phyloP scores from a whole-genome alignment of 2,888 invertebrate genomes.

The Aspidiotus destructor region DNA sequence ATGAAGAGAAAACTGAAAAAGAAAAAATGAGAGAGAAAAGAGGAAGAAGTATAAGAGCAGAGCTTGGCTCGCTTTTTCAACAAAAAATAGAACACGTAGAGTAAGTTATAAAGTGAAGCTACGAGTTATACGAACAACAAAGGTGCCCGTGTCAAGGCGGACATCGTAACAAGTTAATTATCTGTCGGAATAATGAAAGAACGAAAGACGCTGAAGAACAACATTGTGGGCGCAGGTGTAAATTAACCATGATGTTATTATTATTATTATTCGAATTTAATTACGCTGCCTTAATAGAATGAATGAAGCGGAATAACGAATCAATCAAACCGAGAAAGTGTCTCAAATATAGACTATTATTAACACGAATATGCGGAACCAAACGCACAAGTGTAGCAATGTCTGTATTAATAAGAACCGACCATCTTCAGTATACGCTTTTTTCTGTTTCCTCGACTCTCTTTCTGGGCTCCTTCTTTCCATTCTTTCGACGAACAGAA shows the following conservation, averaged over 20 bases:
- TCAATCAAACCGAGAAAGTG: slow-evolving; percentile 32
- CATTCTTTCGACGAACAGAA: too few relatives aligned
- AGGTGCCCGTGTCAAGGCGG: slow-evolving; percentile 30
- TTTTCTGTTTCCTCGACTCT: slow-evolving; percentile 4
- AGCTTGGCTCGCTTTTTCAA: neutral
- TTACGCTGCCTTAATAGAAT: slow-evolving; percentile 32
- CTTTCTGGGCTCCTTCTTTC: neutral
- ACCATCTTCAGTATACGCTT: neutral
- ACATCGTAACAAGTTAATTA: slow-evolving; percentile 31
- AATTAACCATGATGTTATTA: slow-evolving; percentile 30
- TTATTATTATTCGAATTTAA: slow-evolving; percentile 32
- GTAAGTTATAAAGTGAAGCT: neutral
- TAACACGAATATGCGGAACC: slow-evolving; percentile 13
- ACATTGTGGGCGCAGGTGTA: slow-evolving; percentile 32
- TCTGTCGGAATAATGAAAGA: slow-evolving; percentile 32
- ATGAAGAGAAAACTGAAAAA: neutral
- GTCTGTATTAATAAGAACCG: neutral
- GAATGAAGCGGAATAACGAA: slow-evolving; percentile 30
- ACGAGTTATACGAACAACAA: slow-evolving; percentile 9
- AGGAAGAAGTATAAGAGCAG: neutral
- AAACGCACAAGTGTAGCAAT: neutral
- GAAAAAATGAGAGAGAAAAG: neutral
- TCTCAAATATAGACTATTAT: slow-evolving; percentile 11
- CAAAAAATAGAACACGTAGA: neutral
- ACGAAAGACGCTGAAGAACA: slow-evolving; percentile 27